Evolutionary conservation across 2,113 vertebrate genomes (phyloP), one percentile per base, ranked within the genome.

Genomic region (Paradisaea rubra): DNA sequence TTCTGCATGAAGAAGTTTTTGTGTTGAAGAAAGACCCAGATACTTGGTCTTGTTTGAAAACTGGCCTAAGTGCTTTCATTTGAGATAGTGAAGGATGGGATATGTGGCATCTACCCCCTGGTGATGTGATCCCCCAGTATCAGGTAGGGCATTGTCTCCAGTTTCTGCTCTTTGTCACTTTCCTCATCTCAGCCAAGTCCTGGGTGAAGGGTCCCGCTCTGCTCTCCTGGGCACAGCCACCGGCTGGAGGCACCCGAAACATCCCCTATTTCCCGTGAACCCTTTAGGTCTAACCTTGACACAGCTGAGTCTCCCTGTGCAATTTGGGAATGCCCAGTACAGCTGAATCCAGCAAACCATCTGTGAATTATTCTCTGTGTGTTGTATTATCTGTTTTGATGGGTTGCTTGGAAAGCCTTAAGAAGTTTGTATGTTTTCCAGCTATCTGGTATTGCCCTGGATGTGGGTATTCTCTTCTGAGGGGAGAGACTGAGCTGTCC

Each of bases 271-370:
- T 37, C 20, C 20, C n/a, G 3, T 5, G 12, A 42, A 22, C 27
- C 63, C 30, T 28, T 6, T 6, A 25, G 44, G 31, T 24, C 7
- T 39, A 5, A 52, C 54, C 37, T 35, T 0, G 0, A 2, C 6
- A 9, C 60, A 39, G 54, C 42, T 68, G 54, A 37, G 28, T 15
- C 13, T 85, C 27, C 35, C 59, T 39, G 52, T 28, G 65, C 31
- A 15, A 6, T 52, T 70, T 66, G 80, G 60, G 27, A 70, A 64
- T 53, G 80, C 35, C 30, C 33, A 14, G 49, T 23, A 31, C 15
- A 50, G 35, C 24, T 81, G 53, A 41, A 84, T 30, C n/a, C 49
- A 76, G 31, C 13, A 44, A 81, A 33, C 7, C 57, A 24, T 22
- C 42, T 57, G 23, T 15, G 57, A 30, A 37, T 60, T 35, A 44